phyloP scores from a whole-genome alignment of 2,797 vertebrate species.

The Pempheris klunzingeri region DNA sequence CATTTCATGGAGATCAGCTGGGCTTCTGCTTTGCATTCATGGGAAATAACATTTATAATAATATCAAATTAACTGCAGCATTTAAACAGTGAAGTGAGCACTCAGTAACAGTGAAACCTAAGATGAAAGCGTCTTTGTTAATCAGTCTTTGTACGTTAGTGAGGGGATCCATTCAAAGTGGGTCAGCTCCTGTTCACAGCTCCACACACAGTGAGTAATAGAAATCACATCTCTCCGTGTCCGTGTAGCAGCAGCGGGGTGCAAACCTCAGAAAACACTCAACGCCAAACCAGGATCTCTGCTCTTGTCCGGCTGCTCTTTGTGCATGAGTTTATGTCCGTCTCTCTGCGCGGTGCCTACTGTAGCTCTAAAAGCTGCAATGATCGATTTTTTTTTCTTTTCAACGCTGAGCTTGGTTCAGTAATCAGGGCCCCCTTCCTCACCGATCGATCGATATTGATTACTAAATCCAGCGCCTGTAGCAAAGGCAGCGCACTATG shows the following conservation, averaged over 20 bases:
- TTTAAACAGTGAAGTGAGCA: not conserved
- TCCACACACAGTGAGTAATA: slow-evolving; percentile 34
- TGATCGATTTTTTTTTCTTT: slow-evolving; percentile 86
- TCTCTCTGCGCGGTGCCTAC: slow-evolving; percentile 82
- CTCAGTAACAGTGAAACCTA: not conserved
- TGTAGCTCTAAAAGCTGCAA: slow-evolving; percentile 90
- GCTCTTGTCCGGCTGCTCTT: slow-evolving; percentile 73
- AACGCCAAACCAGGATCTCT: slow-evolving; percentile 60
- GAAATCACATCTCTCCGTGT: slow-evolving; percentile 44
- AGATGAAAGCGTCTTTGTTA: slow-evolving; percentile 18
- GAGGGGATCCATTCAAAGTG: slow-evolving; percentile 58
- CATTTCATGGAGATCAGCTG: slow-evolving; percentile 15
- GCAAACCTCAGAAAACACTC: slow-evolving; percentile 66
- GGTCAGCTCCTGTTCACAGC: slow-evolving; percentile 53
- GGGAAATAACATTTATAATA: not conserved
- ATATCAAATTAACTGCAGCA: not conserved
- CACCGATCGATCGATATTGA: slow-evolving; percentile 89
- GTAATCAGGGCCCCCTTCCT: slow-evolving; percentile 90
- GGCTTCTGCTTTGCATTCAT: slow-evolving; percentile 13
- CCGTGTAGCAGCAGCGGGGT: slow-evolving; percentile 62
- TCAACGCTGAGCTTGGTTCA: slow-evolving; percentile 88
- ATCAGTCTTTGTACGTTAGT: slow-evolving; percentile 26
- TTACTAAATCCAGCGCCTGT: slow-evolving; percentile 88
- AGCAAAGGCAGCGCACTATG: slow-evolving; percentile 82
- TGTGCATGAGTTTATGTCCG: slow-evolving; percentile 79